Evolutionary conservation across 2,113 vertebrate genomes (phyloP), one percentile per base, ranked within the genome.

Genomic region (Craseonycteris thonglongyai): DNA sequence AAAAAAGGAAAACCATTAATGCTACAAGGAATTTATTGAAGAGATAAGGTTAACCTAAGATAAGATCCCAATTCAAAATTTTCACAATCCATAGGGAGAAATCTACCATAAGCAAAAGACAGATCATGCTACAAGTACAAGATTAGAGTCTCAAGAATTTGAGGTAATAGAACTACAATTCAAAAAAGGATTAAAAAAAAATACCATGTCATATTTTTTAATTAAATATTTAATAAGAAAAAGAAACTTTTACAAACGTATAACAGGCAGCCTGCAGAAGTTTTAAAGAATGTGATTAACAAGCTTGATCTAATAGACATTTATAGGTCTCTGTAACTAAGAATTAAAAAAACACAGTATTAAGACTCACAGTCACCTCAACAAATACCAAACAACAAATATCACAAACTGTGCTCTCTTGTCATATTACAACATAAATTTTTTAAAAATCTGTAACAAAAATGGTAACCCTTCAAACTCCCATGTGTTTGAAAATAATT

Each of bases 21-120:
- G 40, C 2, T 59, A 69, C 18, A 88, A 79, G n/a, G 24, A 63
- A 79, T 45, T 65, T 22, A 69, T 12, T 19, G 40, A 45, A 80
- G 15, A 7, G 28, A 79, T 91, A 88, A 75, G 28, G 14, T 59
- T 81, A 66, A 69, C n/a, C 21, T 76, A 75, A 75, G 26, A 59
- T 54, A 86, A 35, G 1, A 13, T 65, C 82, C 33, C 40, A 75
- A 42, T 38, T 75, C 15, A 71, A 92, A 90, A 61, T 14, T 81
- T 84, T 91, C 26, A 87, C 91, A 91, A 90, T 81, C 51, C 19
- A 71, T 58, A 42, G 79, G 56, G 24, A 93, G 24, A 92, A 95
- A 74, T 30, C 33, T 16, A 59, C 33, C 38, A 54, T 22, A 82
- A 30, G 28, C 33, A 76, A 80, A 86, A 88, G 18, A 21, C 6